Base-by-base conservation (phyloP, 2,888 invertebrate species). In the Nineta flava region DNA sequence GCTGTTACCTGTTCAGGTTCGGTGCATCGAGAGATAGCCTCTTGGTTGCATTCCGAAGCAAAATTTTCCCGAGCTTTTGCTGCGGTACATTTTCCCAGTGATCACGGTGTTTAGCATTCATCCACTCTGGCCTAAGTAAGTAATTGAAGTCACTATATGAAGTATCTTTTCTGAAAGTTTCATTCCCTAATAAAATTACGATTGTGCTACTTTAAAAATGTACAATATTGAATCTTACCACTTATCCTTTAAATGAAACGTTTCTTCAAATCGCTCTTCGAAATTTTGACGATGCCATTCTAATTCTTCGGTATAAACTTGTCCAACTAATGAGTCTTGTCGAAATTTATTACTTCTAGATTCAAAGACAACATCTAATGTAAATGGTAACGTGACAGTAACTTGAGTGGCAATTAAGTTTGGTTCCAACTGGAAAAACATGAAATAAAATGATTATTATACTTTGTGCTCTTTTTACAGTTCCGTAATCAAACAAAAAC, bases 401-500 rank as follows among this genome's bases (percentile, higher is more conserved):
- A 90, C 65, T 64, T 87, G 86, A n/a, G 81, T 75, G 0, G 81
- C 85, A 2, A 88, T 74, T 56, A 88, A 85, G 64, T 90, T 88
- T 0, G 86, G 78, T 51, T 72, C 69, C n/a, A 64, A 63, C 58
- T 71, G 62, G 17, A 65, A 64, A 45, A 47, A 41, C 40, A 38
- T 19, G 62, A 19, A 65, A 64, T 46, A 47, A 41, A 48, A 38
- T 19, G 5, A 19, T 19, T n/a, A n/a, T n/a, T n/a, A 47, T 43
- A 9, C 32, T 10, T 7, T 9, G 10, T 9, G 10, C 10, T 32
- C 10, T 32, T 32, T 32, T 32, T 9, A 32, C 7, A 32, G 10
- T 32, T 32, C 32, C 7, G 7, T 32, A 32, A 32, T 32, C 32
- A n/a, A n/a, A n/a, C n/a, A n/a, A n/a, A n/a, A n/a, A n/a, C n/a